A percentile compares a stretch with the other conserved stretches of the same genome.
Conservation (phyloP, 2,113 vertebrate genomes). For the Ciconia stormi region DNA sequence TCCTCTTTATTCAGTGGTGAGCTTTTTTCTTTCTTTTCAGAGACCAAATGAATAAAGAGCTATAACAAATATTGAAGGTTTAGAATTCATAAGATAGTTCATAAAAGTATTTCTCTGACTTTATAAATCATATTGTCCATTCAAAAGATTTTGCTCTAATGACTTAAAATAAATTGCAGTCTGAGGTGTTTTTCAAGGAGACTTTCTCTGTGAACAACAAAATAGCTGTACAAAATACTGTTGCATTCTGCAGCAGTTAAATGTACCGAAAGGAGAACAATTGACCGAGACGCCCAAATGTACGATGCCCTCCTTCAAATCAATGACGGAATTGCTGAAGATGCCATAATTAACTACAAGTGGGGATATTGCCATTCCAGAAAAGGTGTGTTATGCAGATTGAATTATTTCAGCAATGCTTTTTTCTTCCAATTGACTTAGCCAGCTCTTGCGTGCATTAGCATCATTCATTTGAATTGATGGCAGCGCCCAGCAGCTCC, state of each 20-base stretch:
- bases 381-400: neutral
- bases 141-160: slow-evolving; percentile 24
- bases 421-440: neutral
- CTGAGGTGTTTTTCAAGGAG: slow-evolving; percentile 26
- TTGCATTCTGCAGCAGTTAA: neutral
- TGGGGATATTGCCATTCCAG: neutral
- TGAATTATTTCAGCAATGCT: neutral
- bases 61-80: slow-evolving; percentile 29
- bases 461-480: neutral
- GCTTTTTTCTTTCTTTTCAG: neutral
- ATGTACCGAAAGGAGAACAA: neutral
- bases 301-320: neutral
- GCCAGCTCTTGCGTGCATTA: neutral
- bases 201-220: neutral
- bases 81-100: slow-evolving; percentile 9
- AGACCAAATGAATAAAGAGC: neutral
- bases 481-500: neutral
- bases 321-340: neutral
- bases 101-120: neutral
- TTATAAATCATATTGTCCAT: slow-evolving; percentile 9
- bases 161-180: slow-evolving; percentile 21
- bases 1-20: neutral
- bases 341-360: neutral
- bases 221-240: neutral
- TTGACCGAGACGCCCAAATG: neutral